A percentile compares a stretch with the other conserved stretches of the same genome.
These are phyloP conservation scores for Phenganax stokvisi DNA, from an alignment of 92 coral and sea anemone genomes.

Conservation along the genomic window DNA sequence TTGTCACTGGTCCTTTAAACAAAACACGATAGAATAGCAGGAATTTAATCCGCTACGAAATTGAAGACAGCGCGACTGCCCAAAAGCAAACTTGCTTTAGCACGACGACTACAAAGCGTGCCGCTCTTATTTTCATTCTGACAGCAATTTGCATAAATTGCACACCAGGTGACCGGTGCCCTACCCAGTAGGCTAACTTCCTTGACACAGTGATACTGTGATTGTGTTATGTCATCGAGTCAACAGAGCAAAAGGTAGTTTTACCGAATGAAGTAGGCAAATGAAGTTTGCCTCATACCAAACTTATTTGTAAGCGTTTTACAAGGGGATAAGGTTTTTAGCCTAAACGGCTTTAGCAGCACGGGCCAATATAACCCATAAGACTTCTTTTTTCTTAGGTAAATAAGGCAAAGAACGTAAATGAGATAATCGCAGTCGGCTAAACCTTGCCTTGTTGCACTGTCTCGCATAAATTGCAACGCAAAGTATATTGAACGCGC, in stretches of 20 bases:
- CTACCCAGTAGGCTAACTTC: conserved; percentile 11
- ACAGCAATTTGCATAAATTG: conserved; percentile 11
- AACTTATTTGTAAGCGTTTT: background rate
- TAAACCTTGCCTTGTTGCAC: background rate
- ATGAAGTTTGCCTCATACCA: background rate
- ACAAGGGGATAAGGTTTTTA: conserved; percentile 5
- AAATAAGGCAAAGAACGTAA: conserved; percentile 7
- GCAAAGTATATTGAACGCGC: too few species aligned
- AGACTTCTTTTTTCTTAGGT: background rate
- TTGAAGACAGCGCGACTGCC: background rate
- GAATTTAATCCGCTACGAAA: conserved; percentile 10
- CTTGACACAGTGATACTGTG: background rate
- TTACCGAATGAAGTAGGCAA: background rate
- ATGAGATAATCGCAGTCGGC: conserved; percentile 7
- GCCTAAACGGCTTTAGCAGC: background rate
- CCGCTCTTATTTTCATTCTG: conserved; percentile 14
- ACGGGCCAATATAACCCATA: conserved; percentile 8
- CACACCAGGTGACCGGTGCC: conserved; percentile 15
- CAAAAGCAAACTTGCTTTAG: conserved; percentile 2
- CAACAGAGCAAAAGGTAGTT: background rate
- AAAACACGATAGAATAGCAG: background rate
- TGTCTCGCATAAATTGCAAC: conserved; percentile 7
- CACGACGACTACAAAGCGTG: conserved; percentile 9
- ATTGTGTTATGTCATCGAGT: background rate
- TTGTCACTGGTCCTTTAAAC: background rate